phyloP scores from a whole-genome alignment of 1,140 invertebrate genomes.

The Plutomurus gul region DNA sequence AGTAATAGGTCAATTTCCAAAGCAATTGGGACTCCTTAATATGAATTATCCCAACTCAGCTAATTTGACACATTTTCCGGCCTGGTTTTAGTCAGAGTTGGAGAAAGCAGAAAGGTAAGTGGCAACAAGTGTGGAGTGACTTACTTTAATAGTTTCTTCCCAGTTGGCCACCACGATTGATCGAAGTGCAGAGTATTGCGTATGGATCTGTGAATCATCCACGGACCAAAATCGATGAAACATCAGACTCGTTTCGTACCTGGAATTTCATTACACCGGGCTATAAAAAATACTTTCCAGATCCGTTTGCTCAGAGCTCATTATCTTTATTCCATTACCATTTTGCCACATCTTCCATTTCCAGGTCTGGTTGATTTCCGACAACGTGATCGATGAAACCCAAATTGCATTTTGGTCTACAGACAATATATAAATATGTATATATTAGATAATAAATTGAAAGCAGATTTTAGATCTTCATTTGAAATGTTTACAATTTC shows the following conservation, averaged over 20 bases:
- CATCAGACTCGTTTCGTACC: constrained; percentile 88
- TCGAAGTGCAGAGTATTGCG: constrained; percentile 91
- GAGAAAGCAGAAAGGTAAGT: background rate
- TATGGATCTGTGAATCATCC: constrained; percentile 94
- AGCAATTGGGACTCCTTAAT: no score
- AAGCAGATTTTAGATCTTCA: no score
- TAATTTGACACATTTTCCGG: no score
- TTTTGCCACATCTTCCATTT: constrained; percentile 84
- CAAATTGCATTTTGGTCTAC: constrained; percentile 73
- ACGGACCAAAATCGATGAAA: constrained; percentile 99
- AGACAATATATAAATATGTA: background rate
- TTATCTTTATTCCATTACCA: constrained; percentile 67
- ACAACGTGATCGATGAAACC: constrained; percentile 97
- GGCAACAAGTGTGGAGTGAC: constrained; percentile 28
- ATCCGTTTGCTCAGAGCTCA: background rate
- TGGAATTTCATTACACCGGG: constrained; percentile 54
- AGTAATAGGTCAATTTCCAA: no score
- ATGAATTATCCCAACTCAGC: no score
- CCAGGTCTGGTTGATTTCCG: constrained; percentile 90
- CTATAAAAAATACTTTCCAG: background rate
- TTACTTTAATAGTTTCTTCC: constrained; percentile 93
- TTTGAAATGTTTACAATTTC: no score
- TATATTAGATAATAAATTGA: no score
- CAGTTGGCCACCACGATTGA: constrained; percentile 97
- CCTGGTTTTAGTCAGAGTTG: background rate